Evolutionary conservation across 2,888 invertebrate species (phyloP).

Genomic region (Monopis laevigella): DNA sequence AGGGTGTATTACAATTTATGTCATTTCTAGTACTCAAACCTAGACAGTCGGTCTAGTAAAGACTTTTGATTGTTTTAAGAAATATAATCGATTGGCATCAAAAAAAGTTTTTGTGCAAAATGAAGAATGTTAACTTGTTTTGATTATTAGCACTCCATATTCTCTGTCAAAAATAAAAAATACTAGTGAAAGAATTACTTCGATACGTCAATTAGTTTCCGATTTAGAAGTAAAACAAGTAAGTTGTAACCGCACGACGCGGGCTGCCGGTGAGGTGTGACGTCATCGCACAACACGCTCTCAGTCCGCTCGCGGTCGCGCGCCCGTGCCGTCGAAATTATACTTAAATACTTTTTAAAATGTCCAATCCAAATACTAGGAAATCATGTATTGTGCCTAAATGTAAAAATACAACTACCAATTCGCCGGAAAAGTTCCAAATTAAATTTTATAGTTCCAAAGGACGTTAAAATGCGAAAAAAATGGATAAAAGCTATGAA

Average conservation of each 20-base stretch:
- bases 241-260: not conserved
- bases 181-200: conserved; percentile 14
- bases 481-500: conserved; percentile 22
- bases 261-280: not conserved
- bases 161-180: conserved; percentile 15
- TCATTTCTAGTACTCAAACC: too few relatives aligned
- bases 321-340: too few relatives aligned
- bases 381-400: conserved; percentile 22
- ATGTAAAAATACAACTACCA: conserved; percentile 23
- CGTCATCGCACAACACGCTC: not conserved
- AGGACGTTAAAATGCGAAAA: conserved; percentile 20
- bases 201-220: conserved; percentile 11
- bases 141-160: conserved; percentile 13
- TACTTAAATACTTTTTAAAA: conserved; percentile 14
- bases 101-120: too few relatives aligned
- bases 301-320: not conserved
- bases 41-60: too few relatives aligned
- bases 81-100: too few relatives aligned
- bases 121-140: not conserved
- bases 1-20: too few relatives aligned
- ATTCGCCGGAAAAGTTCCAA: conserved; percentile 22
- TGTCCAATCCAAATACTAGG: conserved; percentile 18
- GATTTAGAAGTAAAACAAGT: not conserved
- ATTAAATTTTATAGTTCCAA: conserved; percentile 23
- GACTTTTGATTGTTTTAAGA: too few relatives aligned